Conservation (phyloP, 1,140 invertebrate genomes). For the Zaprionus gabonicus region DNA sequence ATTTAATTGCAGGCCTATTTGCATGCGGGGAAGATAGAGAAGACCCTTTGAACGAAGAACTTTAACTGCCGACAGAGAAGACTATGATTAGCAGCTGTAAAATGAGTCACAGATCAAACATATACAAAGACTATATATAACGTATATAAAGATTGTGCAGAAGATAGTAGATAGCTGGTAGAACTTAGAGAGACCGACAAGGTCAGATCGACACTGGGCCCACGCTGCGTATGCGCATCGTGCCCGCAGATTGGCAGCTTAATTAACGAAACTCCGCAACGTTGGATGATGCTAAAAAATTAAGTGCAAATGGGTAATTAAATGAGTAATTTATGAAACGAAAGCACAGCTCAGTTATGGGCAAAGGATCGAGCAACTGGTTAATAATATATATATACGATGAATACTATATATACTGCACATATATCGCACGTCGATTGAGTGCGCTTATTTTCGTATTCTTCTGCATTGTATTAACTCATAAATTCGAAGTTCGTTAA, state of each 20-base stretch:
- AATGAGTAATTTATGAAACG: constrained; percentile 73
- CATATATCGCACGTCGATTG: constrained; percentile 2
- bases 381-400: constrained; percentile 9
- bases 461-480: constrained; percentile 72
- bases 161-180: not conserved
- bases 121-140: not conserved
- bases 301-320: constrained; percentile 82
- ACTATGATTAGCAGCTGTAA: constrained; percentile 1
- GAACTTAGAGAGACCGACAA: constrained; percentile 1
- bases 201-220: constrained; percentile 37
- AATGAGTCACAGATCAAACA: not conserved
- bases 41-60: constrained; percentile 5
- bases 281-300: constrained; percentile 57
- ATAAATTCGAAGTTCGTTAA: constrained; percentile 83
- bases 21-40: constrained; percentile 21
- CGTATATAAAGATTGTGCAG: not conserved
- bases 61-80: not conserved
- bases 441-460: constrained; percentile 42
- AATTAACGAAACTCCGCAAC: constrained; percentile 54
- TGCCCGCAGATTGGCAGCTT: constrained; percentile 52
- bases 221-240: constrained; percentile 72
- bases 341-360: constrained; percentile 54
- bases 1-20: constrained; percentile 60
- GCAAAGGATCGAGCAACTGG: constrained; percentile 54
- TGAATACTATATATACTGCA: constrained; percentile 25